Conservation (phyloP, 2,888 invertebrate genomes). For the Lepidocyrtoides sp. region DNA sequence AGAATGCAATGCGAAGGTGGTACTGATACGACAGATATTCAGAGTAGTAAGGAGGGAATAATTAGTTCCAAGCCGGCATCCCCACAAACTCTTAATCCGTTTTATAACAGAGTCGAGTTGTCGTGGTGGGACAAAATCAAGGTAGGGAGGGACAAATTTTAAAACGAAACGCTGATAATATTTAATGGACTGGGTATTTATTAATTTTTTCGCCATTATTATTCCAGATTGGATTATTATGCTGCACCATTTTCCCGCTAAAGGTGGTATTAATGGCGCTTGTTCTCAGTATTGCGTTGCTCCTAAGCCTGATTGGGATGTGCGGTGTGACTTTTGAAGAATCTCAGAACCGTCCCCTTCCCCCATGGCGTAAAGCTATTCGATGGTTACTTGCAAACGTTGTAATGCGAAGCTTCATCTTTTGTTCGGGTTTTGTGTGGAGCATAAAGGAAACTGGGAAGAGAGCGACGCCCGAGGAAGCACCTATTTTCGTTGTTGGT, state of each 20-base stretch:
- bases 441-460: slow-evolving; percentile 91
- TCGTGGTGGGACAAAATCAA: slow-evolving; percentile 60
- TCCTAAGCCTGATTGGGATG: slow-evolving; percentile 94
- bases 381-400: slow-evolving; percentile 78
- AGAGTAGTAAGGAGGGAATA: slow-evolving; percentile 89
- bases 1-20: not conserved
- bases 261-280: slow-evolving; percentile 92
- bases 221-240: slow-evolving; percentile 95
- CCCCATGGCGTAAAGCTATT: slow-evolving; percentile 95
- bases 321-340: slow-evolving; percentile 94
- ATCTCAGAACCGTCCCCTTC: slow-evolving; percentile 91
- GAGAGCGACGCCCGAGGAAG: slow-evolving; percentile 91
- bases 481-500: slow-evolving; percentile 91
- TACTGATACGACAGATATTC: slow-evolving; percentile 85
- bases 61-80: slow-evolving; percentile 90
- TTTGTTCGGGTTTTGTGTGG: slow-evolving; percentile 93
- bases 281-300: slow-evolving; percentile 93
- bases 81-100: slow-evolving; percentile 86
- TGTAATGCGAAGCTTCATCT: slow-evolving; percentile 92
- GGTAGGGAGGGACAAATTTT: slow-evolving; percentile 46
- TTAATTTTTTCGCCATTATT: too few relatives aligned
- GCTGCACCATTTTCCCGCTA: slow-evolving; percentile 94
- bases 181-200: too few relatives aligned
- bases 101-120: slow-evolving; percentile 65
- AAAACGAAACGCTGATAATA: too few relatives aligned